Evolutionary conservation across 1,140 invertebrate genomes (phyloP), one percentile per base, ranked within the genome.

Genomic region (Drosophila pruinosa): DNA sequence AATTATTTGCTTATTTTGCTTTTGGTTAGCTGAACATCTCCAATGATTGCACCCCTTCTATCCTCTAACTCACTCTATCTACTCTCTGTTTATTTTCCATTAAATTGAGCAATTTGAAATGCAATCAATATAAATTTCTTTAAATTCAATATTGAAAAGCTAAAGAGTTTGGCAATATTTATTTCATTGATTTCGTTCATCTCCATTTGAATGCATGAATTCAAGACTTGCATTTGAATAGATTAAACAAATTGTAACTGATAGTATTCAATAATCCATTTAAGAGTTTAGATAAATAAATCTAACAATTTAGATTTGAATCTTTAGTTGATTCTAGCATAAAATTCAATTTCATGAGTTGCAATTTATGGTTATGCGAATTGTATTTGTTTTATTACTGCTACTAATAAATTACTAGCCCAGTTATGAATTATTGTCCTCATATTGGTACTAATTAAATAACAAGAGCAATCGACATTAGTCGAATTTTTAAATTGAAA

Each of bases 1-100:
- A 47, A 36, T 21, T n/a, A 54, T 22, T 52, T 58, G 17, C 15
- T 34, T 59, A 31, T 15, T 61, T 41, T 52, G 45, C 57, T 56
- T 64, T 34, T 34, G 21, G 15, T 26, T 24, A n/a, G 45, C 36
- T 6, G 12, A 4, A 22, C 10, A 39, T 15, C 34, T 14, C 10
- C n/a, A 34, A 5, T 5, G 14, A 54, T 19, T 36, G 12, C 3
- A n/a, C 28, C 39, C 17, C 19, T 56, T 22, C 41, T 19, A 22
- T 26, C 24, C 4, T 28, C 54, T 58, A 28, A 14, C 50, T 0
- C n/a, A 1, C 19, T 38, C 19, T 24, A 21, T 39, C 34, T 39
- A 3, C 45, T 12, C 12, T 19, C 7, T 34, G 47, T 50, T 50
- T 50, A 41, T 7, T 56, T 15, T 38, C 6, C 34, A 54, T 22